Base-by-base conservation (phyloP, 2,797 vertebrate genomes). In the Cryptoblepharus egeriae region DNA sequence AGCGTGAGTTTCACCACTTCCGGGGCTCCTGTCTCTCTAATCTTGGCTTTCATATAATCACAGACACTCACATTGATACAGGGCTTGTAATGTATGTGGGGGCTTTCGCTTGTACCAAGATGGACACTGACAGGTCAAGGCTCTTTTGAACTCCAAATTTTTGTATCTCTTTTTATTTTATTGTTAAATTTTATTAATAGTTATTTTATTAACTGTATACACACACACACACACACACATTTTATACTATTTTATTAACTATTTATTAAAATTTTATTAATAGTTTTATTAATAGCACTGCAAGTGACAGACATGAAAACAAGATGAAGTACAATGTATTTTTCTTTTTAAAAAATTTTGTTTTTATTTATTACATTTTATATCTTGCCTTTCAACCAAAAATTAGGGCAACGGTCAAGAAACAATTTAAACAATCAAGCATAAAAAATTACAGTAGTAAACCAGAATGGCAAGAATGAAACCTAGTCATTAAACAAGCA, bases 1-100 rank as follows among this genome's bases (percentile, higher is more conserved):
- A 98, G 90, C 98, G 98, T 99, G 97, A 99, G 98, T 99, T 95
- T 88, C 80, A 0, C 35, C 85, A 91, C 92, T 92, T 88, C 90
- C 79, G 88, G 77, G 83, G 92, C 90, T 91, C 90, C 58, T 89
- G 86, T 63, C 82, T 86, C 74, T 52, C 68, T 85, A 64, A 55
- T 74, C 82, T 32, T 0, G 0, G 85, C 90, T 92, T 89, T 85
- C 75, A 72, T 39, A 0, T 67, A 77, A 88, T 88, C 85, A 85
- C 67, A 57, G 39, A 61, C 52, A 69, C 72, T 58, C 61, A 69
- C 60, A n/a, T 2, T 16, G 9, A 0, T 0, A 0, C 75, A 92
- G 81, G 78, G 86, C 84, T 87, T 84, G 8, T 82, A 32, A 61
- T 78, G 64, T 39, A 74, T 63, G 64, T 72, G 79, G 69, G n/a